Base-by-base conservation (phyloP, 2,113 vertebrate species). In the Proteles cristata region DNA sequence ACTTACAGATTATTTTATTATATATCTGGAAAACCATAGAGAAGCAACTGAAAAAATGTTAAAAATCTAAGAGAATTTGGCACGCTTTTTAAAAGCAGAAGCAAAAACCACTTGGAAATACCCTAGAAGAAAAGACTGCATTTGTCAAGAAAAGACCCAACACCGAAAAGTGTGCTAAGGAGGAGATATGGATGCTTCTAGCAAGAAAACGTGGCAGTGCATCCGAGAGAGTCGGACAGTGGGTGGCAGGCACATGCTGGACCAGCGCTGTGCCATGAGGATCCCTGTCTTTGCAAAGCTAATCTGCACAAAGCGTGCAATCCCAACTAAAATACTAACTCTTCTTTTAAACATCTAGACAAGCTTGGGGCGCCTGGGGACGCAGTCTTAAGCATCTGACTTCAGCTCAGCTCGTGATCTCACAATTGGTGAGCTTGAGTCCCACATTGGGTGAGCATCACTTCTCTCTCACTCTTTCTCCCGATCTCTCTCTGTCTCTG, bases 231-330 rank as follows among this genome's bases (percentile, higher is more conserved):
- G 26, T 26, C 26, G 21, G 21, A 25, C 23, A 25, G 35, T 5
- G 5, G 71, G 71, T 11, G 11, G n/a, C 11, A 39, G 69, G 35
- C 71, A 6, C 21, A 11, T 39, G 11, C 71, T 6, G 11, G 11
- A 43, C 21, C 6, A 5, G 0, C 11, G 3, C 15, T 16, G 15
- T 10, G 19, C 8, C 10, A 1, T 25, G 15, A 16, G 25, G 35
- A 8, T 0, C 45, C 5, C 7, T 1, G 7, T 3, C 12, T 82
- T 48, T n/a, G 8, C 55, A 68, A 11, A 5, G 58, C 17, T 39
- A 1, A 17, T 55, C 71, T 39, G 53, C 17, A 14, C 5, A 23
- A 12, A 0, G 5, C 5, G 5, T 11, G 4, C 9, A 5, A 16
- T 26, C 58, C 35, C 39, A 28, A 1, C 25, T 15, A 28, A 50